Evolutionary conservation across 2,888 invertebrate genomes (phyloP).

Genomic region (Ectemnius cavifrons): DNA sequence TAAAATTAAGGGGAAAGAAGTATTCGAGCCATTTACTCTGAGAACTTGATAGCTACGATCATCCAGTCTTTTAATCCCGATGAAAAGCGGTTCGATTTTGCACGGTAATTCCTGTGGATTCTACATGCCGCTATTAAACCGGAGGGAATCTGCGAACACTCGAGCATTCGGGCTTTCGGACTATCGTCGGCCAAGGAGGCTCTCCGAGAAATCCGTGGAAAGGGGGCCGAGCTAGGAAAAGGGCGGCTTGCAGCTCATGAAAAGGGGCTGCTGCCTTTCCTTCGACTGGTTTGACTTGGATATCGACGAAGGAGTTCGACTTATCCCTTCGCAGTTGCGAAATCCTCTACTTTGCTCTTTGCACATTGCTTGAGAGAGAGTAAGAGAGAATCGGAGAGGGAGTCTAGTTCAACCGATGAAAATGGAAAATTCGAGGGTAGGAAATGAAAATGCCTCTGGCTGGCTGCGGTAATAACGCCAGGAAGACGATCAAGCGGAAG

Average conservation of each 20-base stretch:
- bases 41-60: constrained; percentile 35
- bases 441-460: constrained; percentile 67
- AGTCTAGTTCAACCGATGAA: constrained; percentile 40
- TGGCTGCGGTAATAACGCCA: constrained; percentile 59
- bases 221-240: constrained; percentile 16
- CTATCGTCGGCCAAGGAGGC: constrained; percentile 21
- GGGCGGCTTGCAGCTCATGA: background rate
- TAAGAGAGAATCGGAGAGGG: too few species aligned
- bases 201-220: constrained; percentile 7
- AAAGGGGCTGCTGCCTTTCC: constrained; percentile 13
- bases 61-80: constrained; percentile 8
- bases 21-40: background rate
- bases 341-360: background rate
- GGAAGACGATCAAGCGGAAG: constrained; percentile 56
- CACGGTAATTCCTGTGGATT: constrained; percentile 29
- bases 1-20: background rate
- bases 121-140: constrained; percentile 32
- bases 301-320: constrained; percentile 40
- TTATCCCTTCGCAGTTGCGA: constrained; percentile 30
- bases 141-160: constrained; percentile 9
- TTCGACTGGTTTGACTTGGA: constrained; percentile 40
- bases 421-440: constrained; percentile 62
- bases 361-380: background rate
- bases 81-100: constrained; percentile 23
- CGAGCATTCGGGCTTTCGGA: constrained; percentile 15